Base-by-base conservation (phyloP, 2,113 vertebrate species). In the Gobio gobio region DNA sequence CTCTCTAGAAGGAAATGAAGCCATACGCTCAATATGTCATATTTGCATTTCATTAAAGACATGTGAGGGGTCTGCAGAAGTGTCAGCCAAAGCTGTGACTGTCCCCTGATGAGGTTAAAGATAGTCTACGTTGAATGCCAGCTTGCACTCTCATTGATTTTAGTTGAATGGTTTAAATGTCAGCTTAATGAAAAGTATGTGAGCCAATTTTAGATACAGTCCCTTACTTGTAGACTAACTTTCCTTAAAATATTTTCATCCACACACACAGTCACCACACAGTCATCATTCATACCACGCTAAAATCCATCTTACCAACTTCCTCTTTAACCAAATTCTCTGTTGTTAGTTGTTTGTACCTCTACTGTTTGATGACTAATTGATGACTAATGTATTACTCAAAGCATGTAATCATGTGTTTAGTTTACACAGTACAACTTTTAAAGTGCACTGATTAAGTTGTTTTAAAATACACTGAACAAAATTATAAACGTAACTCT, bases 41-140 rank as follows among this genome's bases (percentile, higher is more conserved):
- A 76, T 76, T 54, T 54, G 47, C 74, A 76, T 76, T 54, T 76
- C 26, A 33, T 29, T 76, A 33, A 76, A 54, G 47, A 10, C 47
- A n/a, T 24, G 10, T 24, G 40, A 47, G 22, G 10, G 66, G 10
- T 24, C 22, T 73, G 5, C 74, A 29, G 24, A 49, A 76, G 47
- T 54, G 47, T 54, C 74, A 49, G 26, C n/a, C 14, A 10, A 14
- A 51, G 8, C 14, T 9, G 6, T 54, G 24, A 76, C 24, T 10
- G 14, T 1, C 7, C 47, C 14, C 24, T 20, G 47, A 76, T 54
- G 26, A 54, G 3, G 7, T 26, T 76, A 33, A 76, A 18, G 24
- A 54, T 54, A 76, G 45, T 54, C 74, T 76, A 2, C 0, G 0
- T 13, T 76, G 14, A 76, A 76, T 76, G 74, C 74, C 74, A 76